These are phyloP conservation scores for Setipinna tenuifilis DNA, from an alignment of 2,797 vertebrate species.

Conservation along the genomic window DNA sequence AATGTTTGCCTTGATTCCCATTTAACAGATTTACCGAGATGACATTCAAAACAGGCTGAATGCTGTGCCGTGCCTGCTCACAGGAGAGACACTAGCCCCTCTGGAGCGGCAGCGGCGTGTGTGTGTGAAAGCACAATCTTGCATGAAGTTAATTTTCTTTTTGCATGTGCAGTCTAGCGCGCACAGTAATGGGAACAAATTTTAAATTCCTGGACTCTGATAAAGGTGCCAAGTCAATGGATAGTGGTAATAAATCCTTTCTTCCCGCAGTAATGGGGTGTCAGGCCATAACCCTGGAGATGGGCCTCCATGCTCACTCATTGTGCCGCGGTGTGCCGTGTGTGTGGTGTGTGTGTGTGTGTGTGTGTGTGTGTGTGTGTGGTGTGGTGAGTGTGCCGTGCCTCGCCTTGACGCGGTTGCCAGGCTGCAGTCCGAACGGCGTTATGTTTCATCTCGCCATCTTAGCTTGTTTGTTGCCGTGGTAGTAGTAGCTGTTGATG, in stretches of 20 bases:
- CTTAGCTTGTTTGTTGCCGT: background rate
- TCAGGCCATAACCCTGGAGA: slow-evolving; percentile 18
- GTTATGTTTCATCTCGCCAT: too few relatives aligned
- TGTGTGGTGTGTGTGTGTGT: too few relatives aligned
- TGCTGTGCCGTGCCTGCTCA: slow-evolving; percentile 34
- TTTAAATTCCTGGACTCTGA: slow-evolving; percentile 11
- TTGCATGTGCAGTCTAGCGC: slow-evolving; percentile 20
- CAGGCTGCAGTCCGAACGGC: background rate
- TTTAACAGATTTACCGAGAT: slow-evolving; percentile 47
- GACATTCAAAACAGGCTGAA: slow-evolving; percentile 43
- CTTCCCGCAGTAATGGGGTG: slow-evolving; percentile 9
- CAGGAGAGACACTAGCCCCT: slow-evolving; percentile 3
- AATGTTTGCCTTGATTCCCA: slow-evolving; percentile 44
- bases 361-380: too few relatives aligned
- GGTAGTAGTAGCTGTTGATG: background rate
- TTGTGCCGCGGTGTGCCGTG: background rate
- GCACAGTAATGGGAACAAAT: slow-evolving; percentile 22
- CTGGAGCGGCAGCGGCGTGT: background rate
- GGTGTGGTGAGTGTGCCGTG: too few relatives aligned
- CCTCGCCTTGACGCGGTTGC: too few relatives aligned
- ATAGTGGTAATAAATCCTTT: slow-evolving; percentile 20
- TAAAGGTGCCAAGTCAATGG: slow-evolving; percentile 28
- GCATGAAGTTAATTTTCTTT: slow-evolving; percentile 35
- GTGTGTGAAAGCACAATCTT: slow-evolving; percentile 14
- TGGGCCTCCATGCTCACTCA: background rate